A percentile compares a stretch with the other conserved stretches of the same genome.
Conservation (phyloP, 2,888 invertebrate genomes). For the Holacanthella duospinosa region DNA sequence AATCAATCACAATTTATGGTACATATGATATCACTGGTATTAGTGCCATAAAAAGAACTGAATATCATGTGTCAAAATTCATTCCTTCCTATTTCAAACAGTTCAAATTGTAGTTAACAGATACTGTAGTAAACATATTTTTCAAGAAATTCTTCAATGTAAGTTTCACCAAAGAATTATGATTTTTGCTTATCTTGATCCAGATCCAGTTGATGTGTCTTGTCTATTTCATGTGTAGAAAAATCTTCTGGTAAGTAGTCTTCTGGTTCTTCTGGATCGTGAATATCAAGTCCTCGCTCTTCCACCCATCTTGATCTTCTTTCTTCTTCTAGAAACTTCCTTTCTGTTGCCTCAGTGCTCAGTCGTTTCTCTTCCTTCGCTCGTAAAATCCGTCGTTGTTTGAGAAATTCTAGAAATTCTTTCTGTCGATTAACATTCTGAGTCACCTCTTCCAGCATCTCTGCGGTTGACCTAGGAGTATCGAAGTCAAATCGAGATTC, state of each 20-base stretch:
- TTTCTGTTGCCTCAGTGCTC: constrained; percentile 14
- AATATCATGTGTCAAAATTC: too few species aligned
- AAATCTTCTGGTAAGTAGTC: neutral
- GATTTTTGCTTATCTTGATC: too few species aligned
- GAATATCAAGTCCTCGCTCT: neutral
- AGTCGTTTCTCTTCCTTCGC: constrained; percentile 16
- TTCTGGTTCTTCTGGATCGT: neutral
- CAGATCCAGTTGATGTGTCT: too few species aligned
- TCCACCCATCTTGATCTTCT: neutral
- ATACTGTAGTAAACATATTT: too few species aligned
- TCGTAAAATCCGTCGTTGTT: constrained; percentile 13
- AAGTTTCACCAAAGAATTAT: too few species aligned
- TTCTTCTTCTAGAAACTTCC: constrained; percentile 14
- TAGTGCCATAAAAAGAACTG: too few species aligned
- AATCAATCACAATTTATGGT: too few species aligned
- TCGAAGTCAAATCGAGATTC: neutral
- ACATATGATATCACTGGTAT: too few species aligned
- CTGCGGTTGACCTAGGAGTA: neutral
- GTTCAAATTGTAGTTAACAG: too few species aligned
- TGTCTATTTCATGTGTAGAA: too few species aligned
- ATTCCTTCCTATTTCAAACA: too few species aligned
- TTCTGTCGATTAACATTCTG: neutral
- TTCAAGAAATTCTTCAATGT: too few species aligned
- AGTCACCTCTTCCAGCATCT: neutral
- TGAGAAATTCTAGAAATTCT: constrained; percentile 24